Evolutionary conservation across 2,113 vertebrate species (phyloP), one percentile per base, ranked within the genome.

Genomic region (Poeciliopsis retropinna): DNA sequence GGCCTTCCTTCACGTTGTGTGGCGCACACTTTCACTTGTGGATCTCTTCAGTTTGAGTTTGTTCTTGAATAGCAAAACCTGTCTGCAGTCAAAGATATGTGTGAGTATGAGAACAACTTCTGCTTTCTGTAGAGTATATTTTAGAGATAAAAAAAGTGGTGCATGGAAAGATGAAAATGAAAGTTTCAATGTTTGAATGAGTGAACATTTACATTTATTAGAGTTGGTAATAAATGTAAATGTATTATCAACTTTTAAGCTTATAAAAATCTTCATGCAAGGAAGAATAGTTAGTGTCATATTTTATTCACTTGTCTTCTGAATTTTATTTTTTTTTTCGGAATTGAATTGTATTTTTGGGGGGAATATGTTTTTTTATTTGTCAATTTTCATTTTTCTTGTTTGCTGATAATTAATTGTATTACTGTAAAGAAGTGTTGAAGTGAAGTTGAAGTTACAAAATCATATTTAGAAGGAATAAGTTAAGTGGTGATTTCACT

Each of bases 61-160:
- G 37, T 27, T 31, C 25, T 39, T 66, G 70, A 39, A 32, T 66
- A 12, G 27, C 31, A 32, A 51, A 65, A 69, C 44, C 71, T 34
- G 41, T 71, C 57, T 70, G 68, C 25, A 30, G 31, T 85, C 71
- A 82, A 66, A 87, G 61, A 57, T 25, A 13, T 67, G 68, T 60
- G 84, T 84, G 76, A 88, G 90, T 89, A 82, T 86, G 63, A 84
- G 71, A 78, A 71, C 60, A 31, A 10, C 72, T 82, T 83, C 67
- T 82, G 71, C 70, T 63, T 63, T 65, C 72, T 37, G 32, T 62
- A 47, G 76, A 67, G 71, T 85, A 64, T 61, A 70, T 72, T 84
- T 31, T 75, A 75, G 54, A 69, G 73, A 11, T 44, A 17, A 19
- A 47, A 54, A 54, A 64, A 57, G 31, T 34, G 75, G 70, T 28